Conservation (phyloP, 2,888 invertebrate species). For the Eupithecia inturbata region DNA sequence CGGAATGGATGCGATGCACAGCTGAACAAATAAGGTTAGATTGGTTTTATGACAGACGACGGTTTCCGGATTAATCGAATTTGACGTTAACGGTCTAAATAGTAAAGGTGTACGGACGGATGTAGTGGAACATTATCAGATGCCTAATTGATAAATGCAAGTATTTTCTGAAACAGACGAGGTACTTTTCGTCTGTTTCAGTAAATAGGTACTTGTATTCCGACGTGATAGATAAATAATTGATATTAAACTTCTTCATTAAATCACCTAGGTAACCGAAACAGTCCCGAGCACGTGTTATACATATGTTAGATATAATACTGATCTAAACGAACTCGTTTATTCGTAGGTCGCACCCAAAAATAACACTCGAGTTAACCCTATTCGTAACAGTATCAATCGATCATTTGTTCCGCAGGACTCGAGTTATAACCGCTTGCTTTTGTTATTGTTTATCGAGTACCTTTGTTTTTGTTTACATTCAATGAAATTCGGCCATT, state of each 20-base stretch:
- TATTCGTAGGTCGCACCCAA: slow-evolving; percentile 11
- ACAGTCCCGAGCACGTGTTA: neutral
- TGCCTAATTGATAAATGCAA: neutral
- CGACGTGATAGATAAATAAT: neutral
- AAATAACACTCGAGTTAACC: slow-evolving; percentile 28
- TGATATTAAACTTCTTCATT: neutral
- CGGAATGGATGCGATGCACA: slow-evolving; percentile 35
- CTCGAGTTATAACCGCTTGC: slow-evolving; percentile 46
- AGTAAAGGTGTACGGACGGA: neutral
- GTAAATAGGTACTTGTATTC: neutral
- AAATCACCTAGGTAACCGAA: neutral
- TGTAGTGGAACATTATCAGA: neutral
- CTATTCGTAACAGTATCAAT: slow-evolving; percentile 46
- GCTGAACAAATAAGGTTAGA: slow-evolving; percentile 32
- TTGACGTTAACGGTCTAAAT: slow-evolving; percentile 1
- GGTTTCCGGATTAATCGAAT: neutral
- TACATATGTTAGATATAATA: neutral
- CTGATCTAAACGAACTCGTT: slow-evolving; percentile 1
- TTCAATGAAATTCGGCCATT: slow-evolving; percentile 53
- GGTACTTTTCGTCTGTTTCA: neutral
- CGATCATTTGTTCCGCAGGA: slow-evolving; percentile 50
- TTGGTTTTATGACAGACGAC: slow-evolving; percentile 25
- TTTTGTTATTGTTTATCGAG: slow-evolving; percentile 63
- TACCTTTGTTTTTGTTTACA: slow-evolving; percentile 58
- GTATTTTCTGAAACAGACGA: neutral